A percentile compares a stretch with the other conserved stretches of the same genome.
These are phyloP conservation scores for Panorpa germanica DNA, from an alignment of 2,888 invertebrate species.

Conservation along the genomic window DNA sequence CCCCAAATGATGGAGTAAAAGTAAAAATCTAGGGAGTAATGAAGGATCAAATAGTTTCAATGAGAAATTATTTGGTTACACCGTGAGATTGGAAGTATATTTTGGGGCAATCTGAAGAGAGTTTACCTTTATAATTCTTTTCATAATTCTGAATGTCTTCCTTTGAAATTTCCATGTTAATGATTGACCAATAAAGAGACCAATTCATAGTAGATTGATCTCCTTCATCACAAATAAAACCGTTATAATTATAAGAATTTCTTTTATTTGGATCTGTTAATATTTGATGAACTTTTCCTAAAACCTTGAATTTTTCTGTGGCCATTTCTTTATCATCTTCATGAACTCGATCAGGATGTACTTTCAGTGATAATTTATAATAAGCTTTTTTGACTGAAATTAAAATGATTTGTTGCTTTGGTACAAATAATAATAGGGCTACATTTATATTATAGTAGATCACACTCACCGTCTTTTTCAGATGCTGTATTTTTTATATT, in stretches of 20 bases:
- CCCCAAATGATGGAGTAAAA: no score
- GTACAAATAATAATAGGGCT: no score
- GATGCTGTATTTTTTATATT: conserved; percentile 46
- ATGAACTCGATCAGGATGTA: conserved; percentile 82
- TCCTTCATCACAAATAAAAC: conserved; percentile 61
- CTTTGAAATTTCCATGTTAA: conserved; percentile 75
- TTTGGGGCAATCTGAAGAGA: neutral
- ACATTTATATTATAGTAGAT: no score
- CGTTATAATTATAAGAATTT: conserved; percentile 74
- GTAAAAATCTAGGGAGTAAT: no score
- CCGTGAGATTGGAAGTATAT: no score
- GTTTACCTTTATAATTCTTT: conserved; percentile 58
- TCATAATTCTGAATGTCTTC: conserved; percentile 80
- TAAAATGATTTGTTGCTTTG: conserved; percentile 10
- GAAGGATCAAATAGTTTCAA: no score
- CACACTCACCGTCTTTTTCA: conserved; percentile 51
- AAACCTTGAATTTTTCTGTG: conserved; percentile 82
- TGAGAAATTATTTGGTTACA: no score
- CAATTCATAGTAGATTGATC: conserved; percentile 60
- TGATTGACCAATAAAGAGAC: conserved; percentile 68
- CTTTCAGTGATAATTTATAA: conserved; percentile 70
- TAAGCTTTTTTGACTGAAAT: conserved; percentile 86
- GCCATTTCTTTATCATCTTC: conserved; percentile 58
- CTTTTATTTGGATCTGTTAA: conserved; percentile 71
- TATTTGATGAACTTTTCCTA: conserved; percentile 74